Base-by-base conservation (phyloP, 1,140 invertebrate genomes). In the Hyphantria cunea region DNA sequence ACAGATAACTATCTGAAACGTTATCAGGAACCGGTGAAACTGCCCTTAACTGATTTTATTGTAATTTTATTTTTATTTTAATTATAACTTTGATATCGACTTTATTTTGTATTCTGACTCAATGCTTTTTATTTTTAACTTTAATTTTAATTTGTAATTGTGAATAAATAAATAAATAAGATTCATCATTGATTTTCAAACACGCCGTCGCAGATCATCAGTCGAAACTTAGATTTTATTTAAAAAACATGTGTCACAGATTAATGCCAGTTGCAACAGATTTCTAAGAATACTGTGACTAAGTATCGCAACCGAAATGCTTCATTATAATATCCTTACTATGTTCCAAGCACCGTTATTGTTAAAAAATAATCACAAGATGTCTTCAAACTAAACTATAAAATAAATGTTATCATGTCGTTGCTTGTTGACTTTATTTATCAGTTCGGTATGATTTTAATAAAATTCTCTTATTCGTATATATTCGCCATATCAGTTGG, bases 331-430 rank as follows among this genome's bases (percentile, higher is more conserved):
- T 39, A 39, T 39, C n/a, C n/a, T 34, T 34, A 34, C 10, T 39
- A 3, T 39, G 9, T 39, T 39, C 7, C 37, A 39, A 39, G n/a
- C 9, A 39, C 0, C 7, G 7, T 39, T 25, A 3, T 25, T 25
- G 17, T 10, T 39, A 39, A 39, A n/a, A 39, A 39, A 39, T 41
- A 41, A 4, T 41, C 39, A 41, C 39, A n/a, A 42, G 7, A 5
- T 17, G 39, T 15, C 8, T 32, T n/a, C n/a, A n/a, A n/a, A n/a
- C n/a, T n/a, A n/a, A n/a, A n/a, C n/a, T n/a, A n/a, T n/a, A n/a
- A n/a, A n/a, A n/a, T n/a, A n/a, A n/a, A 45, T 45, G 32, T 56
- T 56, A 51, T 60, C 58, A 31, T 44, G 0, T 6, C 12, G 11
- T n/a, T 44, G 11, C 11, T 7, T 44, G 8, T 10, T 44, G 9